A percentile compares a stretch with the other conserved stretches of the same genome.
Evolutionary conservation across 2,888 invertebrate species (phyloP).

Genomic region (Cartodere bifasciata): DNA sequence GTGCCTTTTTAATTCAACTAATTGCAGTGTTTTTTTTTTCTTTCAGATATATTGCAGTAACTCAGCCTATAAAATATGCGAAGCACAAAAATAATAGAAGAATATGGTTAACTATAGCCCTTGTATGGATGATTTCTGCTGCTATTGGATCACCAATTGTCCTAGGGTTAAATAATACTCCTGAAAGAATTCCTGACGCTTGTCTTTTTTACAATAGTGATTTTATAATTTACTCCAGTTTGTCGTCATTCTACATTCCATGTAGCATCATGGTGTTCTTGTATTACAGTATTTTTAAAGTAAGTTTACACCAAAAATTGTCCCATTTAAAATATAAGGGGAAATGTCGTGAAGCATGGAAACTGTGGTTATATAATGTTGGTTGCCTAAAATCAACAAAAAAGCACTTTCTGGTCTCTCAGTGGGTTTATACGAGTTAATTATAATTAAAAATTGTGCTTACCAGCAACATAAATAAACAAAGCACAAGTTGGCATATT

Average conservation of each 20-base stretch:
- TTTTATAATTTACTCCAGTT: constrained; percentile 95
- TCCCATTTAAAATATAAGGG: too few relatives aligned
- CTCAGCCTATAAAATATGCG: constrained; percentile 97
- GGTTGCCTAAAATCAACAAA: too few relatives aligned
- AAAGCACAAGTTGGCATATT: too few relatives aligned
- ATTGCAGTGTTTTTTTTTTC: too few relatives aligned
- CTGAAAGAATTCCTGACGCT: constrained; percentile 66
- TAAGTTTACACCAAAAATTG: too few relatives aligned
- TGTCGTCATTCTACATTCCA: constrained; percentile 98
- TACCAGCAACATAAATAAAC: too few relatives aligned
- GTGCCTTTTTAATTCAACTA: too few relatives aligned
- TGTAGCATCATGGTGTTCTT: constrained; percentile 97
- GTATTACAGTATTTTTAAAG: constrained; percentile 95
- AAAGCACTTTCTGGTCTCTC: too few relatives aligned
- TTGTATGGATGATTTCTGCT: constrained; percentile 92
- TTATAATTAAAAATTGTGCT: too few relatives aligned
- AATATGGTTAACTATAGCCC: constrained; percentile 85
- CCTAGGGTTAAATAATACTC: constrained; percentile 88
- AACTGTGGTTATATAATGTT: too few relatives aligned
- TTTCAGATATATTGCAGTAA: constrained; percentile 95
- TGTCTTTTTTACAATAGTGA: constrained; percentile 97
- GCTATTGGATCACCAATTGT: constrained; percentile 95
- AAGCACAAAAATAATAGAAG: constrained; percentile 94
- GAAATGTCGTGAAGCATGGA: too few relatives aligned
- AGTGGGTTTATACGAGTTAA: too few relatives aligned